Percentiles rank a stretch among this genome's conserved stretches.
Evolutionary conservation across 2,797 vertebrate species (phyloP).

Genomic region (Crenichthys baileyi): DNA sequence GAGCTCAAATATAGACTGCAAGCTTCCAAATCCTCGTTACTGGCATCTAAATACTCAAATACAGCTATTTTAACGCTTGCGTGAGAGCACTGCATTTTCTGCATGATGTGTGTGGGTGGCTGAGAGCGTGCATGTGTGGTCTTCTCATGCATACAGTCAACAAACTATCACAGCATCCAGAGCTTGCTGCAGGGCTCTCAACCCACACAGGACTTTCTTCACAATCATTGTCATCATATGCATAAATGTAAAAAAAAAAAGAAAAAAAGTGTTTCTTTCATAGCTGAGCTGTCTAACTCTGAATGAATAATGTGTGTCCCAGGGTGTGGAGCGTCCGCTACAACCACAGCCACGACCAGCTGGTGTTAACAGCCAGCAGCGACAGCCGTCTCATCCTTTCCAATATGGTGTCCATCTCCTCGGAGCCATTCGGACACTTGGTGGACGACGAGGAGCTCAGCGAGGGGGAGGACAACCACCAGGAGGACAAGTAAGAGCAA

Average conservation of each 20-base stretch:
- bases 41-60: slow-evolving; percentile 42
- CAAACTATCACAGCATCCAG: slow-evolving; percentile 9
- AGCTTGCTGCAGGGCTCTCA: slow-evolving; percentile 11
- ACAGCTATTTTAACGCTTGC: slow-evolving; percentile 36
- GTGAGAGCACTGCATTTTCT: slow-evolving; percentile 52
- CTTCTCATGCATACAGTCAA: slow-evolving; percentile 13
- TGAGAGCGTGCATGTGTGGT: slow-evolving; percentile 44
- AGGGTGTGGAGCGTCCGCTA: slow-evolving; percentile 99
- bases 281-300: background rate
- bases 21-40: slow-evolving; percentile 50
- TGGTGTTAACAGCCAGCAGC: slow-evolving; percentile 96
- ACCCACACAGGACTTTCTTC: slow-evolving; percentile 18
- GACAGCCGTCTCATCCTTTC: slow-evolving; percentile 98
- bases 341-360: slow-evolving; percentile 97
- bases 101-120: slow-evolving; percentile 49
- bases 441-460: slow-evolving; percentile 96
- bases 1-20: slow-evolving; percentile 34
- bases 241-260: slow-evolving; percentile 1
- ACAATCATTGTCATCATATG: slow-evolving; percentile 10
- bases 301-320: slow-evolving; percentile 21
- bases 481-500: slow-evolving; percentile 88
- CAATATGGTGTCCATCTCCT: slow-evolving; percentile 99
- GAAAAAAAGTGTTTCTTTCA: background rate
- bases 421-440: slow-evolving; percentile 95
- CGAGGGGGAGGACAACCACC: slow-evolving; percentile 91